Percentiles rank a stretch among this genome's conserved stretches.
These are phyloP conservation scores for Leiothrix lutea DNA, from an alignment of 2,113 vertebrate genomes.

Conservation along the genomic window DNA sequence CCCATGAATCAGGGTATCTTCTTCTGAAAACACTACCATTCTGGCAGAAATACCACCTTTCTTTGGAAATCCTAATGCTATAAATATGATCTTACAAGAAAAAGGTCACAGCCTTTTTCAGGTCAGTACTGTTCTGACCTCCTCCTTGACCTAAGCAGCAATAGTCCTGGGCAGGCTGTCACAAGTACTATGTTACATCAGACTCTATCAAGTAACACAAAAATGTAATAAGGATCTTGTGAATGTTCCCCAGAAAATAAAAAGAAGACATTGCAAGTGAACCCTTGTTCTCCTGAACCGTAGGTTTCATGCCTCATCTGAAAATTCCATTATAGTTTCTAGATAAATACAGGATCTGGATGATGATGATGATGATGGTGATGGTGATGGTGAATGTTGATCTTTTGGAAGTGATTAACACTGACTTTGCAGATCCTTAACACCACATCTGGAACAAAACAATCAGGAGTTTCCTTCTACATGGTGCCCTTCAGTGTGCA, in stretches of 20 bases:
- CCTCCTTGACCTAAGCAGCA: not conserved
- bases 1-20: not conserved
- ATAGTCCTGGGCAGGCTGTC: not conserved
- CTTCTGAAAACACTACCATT: not conserved
- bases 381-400: not conserved
- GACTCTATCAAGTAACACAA: not conserved
- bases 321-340: not conserved
- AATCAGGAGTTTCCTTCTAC: not conserved
- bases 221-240: not conserved
- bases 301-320: not conserved
- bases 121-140: not conserved
- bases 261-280: not conserved
- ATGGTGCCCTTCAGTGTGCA: not conserved
- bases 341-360: not conserved
- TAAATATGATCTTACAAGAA: not conserved
- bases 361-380: not conserved
- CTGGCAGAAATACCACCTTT: not conserved
- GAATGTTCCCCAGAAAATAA: not conserved
- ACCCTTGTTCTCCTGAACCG: not conserved
- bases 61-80: not conserved
- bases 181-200: not conserved
- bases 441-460: not conserved
- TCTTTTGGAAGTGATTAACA: not conserved
- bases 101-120: not conserved
- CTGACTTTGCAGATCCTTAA: not conserved